Evolutionary conservation across 2,888 invertebrate genomes (phyloP).

Genomic region (Archips crataeganus): DNA sequence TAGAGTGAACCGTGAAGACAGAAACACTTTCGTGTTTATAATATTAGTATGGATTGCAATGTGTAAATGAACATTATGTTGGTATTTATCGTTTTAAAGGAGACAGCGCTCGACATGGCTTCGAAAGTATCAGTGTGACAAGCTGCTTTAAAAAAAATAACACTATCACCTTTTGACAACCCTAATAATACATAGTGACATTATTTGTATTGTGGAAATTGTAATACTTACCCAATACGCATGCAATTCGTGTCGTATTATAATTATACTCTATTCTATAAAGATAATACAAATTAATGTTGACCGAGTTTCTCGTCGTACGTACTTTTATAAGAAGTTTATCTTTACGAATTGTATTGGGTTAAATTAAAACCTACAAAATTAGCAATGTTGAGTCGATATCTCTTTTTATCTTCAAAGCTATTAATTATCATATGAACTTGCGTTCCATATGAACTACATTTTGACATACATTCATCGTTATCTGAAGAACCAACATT

Average conservation of each 20-base stretch:
- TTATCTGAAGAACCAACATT: neutral
- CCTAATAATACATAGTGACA: conserved; percentile 5
- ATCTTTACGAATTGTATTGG: too few species aligned
- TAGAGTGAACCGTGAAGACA: too few species aligned
- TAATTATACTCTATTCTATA: neutral
- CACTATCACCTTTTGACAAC: conserved; percentile 12
- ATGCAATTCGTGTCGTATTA: conserved; percentile 8
- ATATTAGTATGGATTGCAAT: neutral
- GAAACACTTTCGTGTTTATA: too few species aligned
- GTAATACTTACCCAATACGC: conserved; percentile 24
- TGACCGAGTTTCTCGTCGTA: neutral
- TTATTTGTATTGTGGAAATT: conserved; percentile 25
- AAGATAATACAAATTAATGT: neutral
- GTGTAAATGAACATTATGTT: neutral
- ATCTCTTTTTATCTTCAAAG: neutral
- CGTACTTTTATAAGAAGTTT: too few species aligned
- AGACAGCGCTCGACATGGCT: neutral
- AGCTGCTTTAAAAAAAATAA: neutral
- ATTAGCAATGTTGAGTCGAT: neutral
- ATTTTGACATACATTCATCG: conserved; percentile 9
- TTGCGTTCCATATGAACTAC: neutral
- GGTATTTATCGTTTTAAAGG: neutral
- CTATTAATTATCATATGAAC: neutral
- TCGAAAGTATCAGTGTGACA: neutral
- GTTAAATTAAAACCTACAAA: neutral